Evolutionary conservation across 2,113 vertebrate genomes (phyloP), one percentile per base, ranked within the genome.

Genomic region (Alligator mississippiensis): DNA sequence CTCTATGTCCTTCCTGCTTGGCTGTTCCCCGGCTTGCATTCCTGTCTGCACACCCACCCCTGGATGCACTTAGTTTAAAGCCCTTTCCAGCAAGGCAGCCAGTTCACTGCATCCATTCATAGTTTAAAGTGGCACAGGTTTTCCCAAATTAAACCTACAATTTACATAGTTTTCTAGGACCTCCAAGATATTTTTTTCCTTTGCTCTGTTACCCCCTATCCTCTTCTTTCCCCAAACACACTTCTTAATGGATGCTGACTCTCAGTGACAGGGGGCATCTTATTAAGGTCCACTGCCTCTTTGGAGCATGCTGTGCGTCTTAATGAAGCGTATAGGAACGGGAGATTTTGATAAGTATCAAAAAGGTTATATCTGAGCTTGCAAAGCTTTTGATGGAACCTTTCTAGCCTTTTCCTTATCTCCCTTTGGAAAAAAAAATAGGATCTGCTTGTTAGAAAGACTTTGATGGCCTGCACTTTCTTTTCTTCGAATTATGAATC

Each of bases 31-130:
- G 47, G 47, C 47, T 47, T 47, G 47, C 47, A 63, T 5, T 47
- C 24, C 11, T 0, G 0, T 15, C 4, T 2, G 22, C 47, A 59
- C 60, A 62, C 1, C 1, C n/a, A 76, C 8, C 34, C 24, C 22
- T 21, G 10, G 25, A 10, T 63, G 4, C 17, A 47, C 30, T 55
- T 15, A 47, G 11, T 12, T 25, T 34, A 5, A 4, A 19, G 4
- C n/a, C 77, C 6, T 75, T 82, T 47, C 47, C 47, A 47, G 47
- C 25, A 57, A 54, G 77, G 25, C 21, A 79, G 4, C 28, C 57
- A 15, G 11, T 16, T 34, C 21, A 5, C 9, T 79, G 59, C 2
- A 77, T 13, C 58, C 18, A 54, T 4, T 17, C 7, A 77, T 87
- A 84, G 16, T 15, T 86, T 72, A 21, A 6, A 74, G 14, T 5